Base-by-base conservation (phyloP, 1,140 invertebrate species). In the Heterodera schachtii region DNA sequence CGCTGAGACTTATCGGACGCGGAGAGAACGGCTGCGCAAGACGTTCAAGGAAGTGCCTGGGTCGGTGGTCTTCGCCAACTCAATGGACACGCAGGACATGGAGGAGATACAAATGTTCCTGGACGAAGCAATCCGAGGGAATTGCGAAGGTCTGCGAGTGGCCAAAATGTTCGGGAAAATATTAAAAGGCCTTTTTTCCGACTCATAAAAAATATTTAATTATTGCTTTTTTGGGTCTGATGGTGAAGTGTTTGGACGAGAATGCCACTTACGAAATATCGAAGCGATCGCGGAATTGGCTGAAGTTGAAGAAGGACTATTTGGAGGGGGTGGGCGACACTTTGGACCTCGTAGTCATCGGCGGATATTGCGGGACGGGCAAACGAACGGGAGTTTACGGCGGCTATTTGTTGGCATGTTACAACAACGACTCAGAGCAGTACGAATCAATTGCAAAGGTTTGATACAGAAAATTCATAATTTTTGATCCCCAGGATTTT, bases 201-300 rank as follows among this genome's bases (percentile, higher is more conserved):
- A 6, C 49, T 6, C 11, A 8, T 52, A 1, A n/a, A 60, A 47
- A 3, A 6, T 52, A 69, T 21, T 7, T 5, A 76, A 60, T 77
- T 79, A 19, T 11, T 7, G 31, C 8, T 19, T n/a, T 13, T 64
- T 69, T 11, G 84, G 82, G 98, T 13, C 91, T 99, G 9, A 99
- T 99, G 97, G 95, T 99, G 1, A 99, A 99, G 92, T 96, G 96
- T 0, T 91, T 99, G 57, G 93, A 95, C 86, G 93, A 94, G 80
- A 94, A 97, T 87, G 95, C 97, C 1, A 95, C 95, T 0, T 99
- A 99, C 91, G 97, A 99, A 92, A 98, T 99, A 86, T 96, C 97
- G 0, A 96, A 97, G 90, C 91, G 98, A 67, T 98, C 96, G 0
- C 93, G 94, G 82, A 98, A 98, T 91, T 89, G 83, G 87, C 78